Conservation (phyloP, 2,888 invertebrate species). For the Sarcophaga caerulescens region DNA sequence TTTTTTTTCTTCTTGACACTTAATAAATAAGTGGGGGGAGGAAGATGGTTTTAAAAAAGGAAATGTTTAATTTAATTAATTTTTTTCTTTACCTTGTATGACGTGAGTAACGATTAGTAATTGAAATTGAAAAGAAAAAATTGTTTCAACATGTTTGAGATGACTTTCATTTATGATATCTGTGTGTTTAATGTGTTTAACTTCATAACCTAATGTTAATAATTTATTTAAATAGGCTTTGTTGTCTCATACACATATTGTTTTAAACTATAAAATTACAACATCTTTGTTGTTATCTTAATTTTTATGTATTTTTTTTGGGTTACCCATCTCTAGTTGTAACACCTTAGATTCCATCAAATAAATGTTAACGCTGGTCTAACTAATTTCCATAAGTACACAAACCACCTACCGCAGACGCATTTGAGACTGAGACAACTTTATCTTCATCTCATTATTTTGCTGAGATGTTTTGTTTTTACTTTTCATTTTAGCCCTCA, state of each 20-base stretch:
- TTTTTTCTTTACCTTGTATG: neutral
- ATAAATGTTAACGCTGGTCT: conserved; percentile 7
- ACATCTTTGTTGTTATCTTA: neutral
- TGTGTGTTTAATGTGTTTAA: too few species aligned
- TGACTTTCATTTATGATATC: too few species aligned
- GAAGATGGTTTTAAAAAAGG: neutral
- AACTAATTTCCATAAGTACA: conserved; percentile 54
- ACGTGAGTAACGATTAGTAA: conserved; percentile 6
- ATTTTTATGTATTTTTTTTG: neutral
- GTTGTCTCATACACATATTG: neutral
- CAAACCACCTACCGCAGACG: conserved; percentile 60
- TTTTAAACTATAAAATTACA: neutral
- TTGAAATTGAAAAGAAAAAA: too few species aligned
- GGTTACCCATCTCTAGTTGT: neutral
- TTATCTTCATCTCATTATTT: conserved; percentile 10
- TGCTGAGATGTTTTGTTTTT: conserved; percentile 20
- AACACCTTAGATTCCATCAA: neutral
- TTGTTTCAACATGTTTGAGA: too few species aligned
- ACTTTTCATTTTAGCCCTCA: conserved; percentile 52
- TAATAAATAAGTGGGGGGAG: neutral
- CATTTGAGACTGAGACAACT: conserved; percentile 14
- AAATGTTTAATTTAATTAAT: neutral
- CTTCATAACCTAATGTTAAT: too few species aligned
- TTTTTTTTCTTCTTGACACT: neutral
- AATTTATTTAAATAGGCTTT: neutral